Evolutionary conservation across 2,113 vertebrate species (phyloP), one percentile per base, ranked within the genome.

Genomic region (Sturnira hondurensis): DNA sequence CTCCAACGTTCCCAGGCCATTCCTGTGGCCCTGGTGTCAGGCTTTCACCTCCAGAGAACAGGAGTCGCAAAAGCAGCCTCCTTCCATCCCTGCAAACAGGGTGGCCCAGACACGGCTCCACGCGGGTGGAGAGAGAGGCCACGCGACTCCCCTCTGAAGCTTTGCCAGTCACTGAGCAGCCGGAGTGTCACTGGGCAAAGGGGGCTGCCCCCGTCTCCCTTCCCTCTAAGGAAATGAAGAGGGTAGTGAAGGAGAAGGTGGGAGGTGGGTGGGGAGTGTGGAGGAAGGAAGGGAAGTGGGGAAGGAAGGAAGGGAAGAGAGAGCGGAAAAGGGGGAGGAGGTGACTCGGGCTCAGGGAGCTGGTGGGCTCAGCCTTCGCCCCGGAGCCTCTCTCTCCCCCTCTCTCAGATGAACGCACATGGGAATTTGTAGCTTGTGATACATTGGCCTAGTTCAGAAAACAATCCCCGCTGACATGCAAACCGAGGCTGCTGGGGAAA

Each of bases 41-140:
- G 54, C 92, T 95, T 97, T 96, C 96, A 94, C 87, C 87, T 97
- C 98, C 94, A 5, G 0, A 76, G 93, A 97, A 97, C 85, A 91
- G 92, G 95, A 93, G 90, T 80, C 97, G 97, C 88, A 86, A 97
- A 97, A 97, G 93, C 95, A 92, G 80, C 94, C 89, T 97, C 94
- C 83, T 90, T 97, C 91, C 83, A 89, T 87, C 96, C 54, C 70
- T 1, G 0, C 94, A 97, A 97, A 97, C 83, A 96, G 86, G 0
- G 7, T 6, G 20, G 96, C 95, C 73, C 47, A 82, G 97, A 95
- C 90, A 93, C 74, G 94, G 47, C 73, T 96, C 91, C 33, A 0
- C 50, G 56, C 58, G 94, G 84, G 67, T 94, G 91, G 96, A 97
- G 43, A 73, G 56, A 93, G 94, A 93, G 83, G 97, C 93, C 93